Base-by-base conservation (phyloP, 2,888 invertebrate genomes). In the Andrena dorsata region DNA sequence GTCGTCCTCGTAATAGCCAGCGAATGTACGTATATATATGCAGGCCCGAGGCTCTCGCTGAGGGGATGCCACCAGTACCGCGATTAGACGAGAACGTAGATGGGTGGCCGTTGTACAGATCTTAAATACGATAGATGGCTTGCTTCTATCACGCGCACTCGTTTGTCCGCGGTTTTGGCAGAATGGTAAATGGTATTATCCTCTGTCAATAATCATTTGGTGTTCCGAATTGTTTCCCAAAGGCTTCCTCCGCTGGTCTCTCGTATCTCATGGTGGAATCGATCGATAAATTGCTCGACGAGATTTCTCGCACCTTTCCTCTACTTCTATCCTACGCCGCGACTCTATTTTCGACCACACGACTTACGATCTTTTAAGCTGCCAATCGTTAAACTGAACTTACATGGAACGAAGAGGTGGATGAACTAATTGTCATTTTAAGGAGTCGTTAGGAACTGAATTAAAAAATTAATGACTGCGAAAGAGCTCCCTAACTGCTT, bases 1-100 rank as follows among this genome's bases (percentile, higher is more conserved):
- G 80, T 83, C 85, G 69, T 66, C 32, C 70, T 69, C 70, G 82
- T 87, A 86, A 86, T 82, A 78, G 86, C 77, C 65, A 66, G 76
- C 76, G 69, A 76, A 79, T 80, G 79, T 75, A 82, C 76, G 80
- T 77, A 68, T 76, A 77, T 82, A 69, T 68, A 41, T 10, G 77
- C 73, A 68, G 60, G 58, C 51, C 56, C 35, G 41, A 20, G 64
- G 61, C 83, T 56, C 13, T 65, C 20, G 60, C 56, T 28, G 53
- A 41, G 56, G 60, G 65, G 82, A 61, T 53, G 60, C 66, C 66
- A 20, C 4, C 69, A 30, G 73, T 68, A 73, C 58, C 47, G 70
- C 86, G 82, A 87, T 86, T 87, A 87, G 83, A 82, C 66, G 68
- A 6, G 81, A 76, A 72, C 30, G 73, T 56, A 51, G 72, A 64